Evolutionary conservation across 2,113 vertebrate genomes (phyloP).

Genomic region (Austrofundulus limnaeus): DNA sequence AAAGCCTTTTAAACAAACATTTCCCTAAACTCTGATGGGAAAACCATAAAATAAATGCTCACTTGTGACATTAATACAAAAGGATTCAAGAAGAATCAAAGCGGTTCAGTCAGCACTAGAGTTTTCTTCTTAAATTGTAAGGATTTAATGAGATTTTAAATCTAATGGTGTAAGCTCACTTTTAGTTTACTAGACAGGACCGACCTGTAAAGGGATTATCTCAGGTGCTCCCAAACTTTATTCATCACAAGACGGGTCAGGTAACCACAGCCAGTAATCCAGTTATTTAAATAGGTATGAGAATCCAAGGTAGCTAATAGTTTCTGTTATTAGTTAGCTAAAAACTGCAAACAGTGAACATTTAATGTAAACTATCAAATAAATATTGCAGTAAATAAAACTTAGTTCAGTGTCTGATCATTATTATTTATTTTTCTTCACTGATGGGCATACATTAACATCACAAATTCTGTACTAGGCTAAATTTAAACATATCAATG

Average conservation of each 20-base stretch:
- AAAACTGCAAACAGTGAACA: background rate
- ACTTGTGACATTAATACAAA: background rate
- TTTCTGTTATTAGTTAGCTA: background rate
- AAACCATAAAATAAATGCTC: too few relatives aligned
- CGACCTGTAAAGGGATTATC: constrained; percentile 26
- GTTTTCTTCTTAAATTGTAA: constrained; percentile 10
- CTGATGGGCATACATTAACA: background rate
- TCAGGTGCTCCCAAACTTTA: constrained; percentile 9
- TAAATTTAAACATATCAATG: too few relatives aligned
- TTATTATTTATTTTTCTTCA: background rate
- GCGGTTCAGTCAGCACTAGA: background rate
- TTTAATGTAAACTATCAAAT: background rate
- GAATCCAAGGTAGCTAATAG: background rate
- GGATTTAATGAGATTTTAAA: constrained; percentile 19
- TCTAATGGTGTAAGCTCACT: constrained; percentile 30
- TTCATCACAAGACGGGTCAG: background rate
- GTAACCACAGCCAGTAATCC: constrained; percentile 26
- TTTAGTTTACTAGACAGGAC: constrained; percentile 11
- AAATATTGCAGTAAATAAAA: constrained; percentile 2
- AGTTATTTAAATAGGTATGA: constrained; percentile 34
- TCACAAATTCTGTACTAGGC: too few relatives aligned
- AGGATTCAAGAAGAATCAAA: background rate
- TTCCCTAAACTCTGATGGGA: too few relatives aligned
- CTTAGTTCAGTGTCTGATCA: background rate
- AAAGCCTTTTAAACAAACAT: too few relatives aligned